phyloP scores from a whole-genome alignment of 1,140 invertebrate genomes.

The Formica exsecta region DNA sequence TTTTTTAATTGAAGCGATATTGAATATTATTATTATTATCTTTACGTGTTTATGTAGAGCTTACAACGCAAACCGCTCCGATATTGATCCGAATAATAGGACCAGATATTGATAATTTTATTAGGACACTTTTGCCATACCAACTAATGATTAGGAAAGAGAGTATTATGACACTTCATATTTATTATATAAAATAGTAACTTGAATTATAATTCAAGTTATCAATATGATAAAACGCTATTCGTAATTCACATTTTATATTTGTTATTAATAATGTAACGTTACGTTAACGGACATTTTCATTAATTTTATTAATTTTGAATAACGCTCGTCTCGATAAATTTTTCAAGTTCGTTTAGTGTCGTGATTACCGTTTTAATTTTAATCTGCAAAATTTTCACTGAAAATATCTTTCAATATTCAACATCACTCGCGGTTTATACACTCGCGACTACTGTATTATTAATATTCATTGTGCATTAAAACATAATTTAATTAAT shows the following conservation, averaged over 20 bases:
- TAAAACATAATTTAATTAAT: background rate
- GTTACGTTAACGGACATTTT: background rate
- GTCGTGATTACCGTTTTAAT: background rate
- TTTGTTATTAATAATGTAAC: background rate
- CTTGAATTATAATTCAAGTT: no score
- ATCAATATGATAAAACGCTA: background rate
- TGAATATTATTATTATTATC: background rate
- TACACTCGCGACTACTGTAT: background rate
- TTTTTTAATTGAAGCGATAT: background rate
- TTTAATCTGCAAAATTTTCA: slow-evolving; percentile 11
- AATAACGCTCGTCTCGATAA: background rate
- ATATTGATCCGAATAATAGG: background rate
- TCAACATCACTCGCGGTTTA: background rate
- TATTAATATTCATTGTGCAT: background rate
- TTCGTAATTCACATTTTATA: background rate
- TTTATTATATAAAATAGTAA: background rate
- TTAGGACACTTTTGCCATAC: background rate
- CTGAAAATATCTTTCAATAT: background rate
- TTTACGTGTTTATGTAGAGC: background rate
- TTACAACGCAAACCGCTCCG: background rate
- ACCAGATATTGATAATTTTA: background rate
- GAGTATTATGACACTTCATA: background rate
- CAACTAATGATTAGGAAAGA: background rate
- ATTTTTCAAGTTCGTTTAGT: background rate
- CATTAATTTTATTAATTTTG: background rate